Evolutionary conservation across 35 echinoderm and acorn worm genomes (phyloP).

Genomic region (Ophiothrix spiculata): DNA sequence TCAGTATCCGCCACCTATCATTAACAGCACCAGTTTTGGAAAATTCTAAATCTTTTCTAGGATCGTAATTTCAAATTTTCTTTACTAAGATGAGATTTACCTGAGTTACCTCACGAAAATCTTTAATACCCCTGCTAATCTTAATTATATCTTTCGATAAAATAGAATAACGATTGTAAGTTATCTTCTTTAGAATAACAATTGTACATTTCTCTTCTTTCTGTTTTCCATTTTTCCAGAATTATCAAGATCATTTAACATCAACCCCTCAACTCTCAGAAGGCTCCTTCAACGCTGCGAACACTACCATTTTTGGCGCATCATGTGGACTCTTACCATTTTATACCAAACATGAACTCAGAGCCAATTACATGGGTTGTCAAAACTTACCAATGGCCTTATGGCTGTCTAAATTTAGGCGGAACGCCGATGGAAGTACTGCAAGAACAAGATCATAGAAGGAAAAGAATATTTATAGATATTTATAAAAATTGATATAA

Average conservation of each 20-base stretch:
- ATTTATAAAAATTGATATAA: background rate
- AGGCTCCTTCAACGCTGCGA: constrained; percentile 41
- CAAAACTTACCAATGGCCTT: constrained; percentile 70
- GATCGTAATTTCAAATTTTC: too few relatives aligned
- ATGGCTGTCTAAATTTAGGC: constrained; percentile 48
- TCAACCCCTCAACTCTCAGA: constrained; percentile 65
- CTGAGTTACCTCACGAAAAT: too few relatives aligned
- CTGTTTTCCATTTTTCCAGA: too few relatives aligned
- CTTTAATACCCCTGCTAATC: too few relatives aligned
- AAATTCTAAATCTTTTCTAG: too few relatives aligned
- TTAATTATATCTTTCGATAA: too few relatives aligned
- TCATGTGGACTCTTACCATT: constrained; percentile 65
- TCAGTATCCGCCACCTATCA: too few relatives aligned
- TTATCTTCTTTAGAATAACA: too few relatives aligned
- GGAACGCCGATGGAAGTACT: constrained; percentile 1
- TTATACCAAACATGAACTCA: constrained; percentile 57
- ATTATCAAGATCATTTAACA: constrained; percentile 54
- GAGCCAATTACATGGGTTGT: constrained; percentile 85
- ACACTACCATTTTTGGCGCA: constrained; percentile 82
- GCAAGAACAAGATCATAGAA: background rate
- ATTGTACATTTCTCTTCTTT: too few relatives aligned
- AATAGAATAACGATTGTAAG: too few relatives aligned
- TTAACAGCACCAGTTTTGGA: too few relatives aligned
- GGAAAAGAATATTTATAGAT: background rate
- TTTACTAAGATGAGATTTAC: too few relatives aligned